These are phyloP conservation scores for Microplitis deprimator DNA, from an alignment of 2,888 invertebrate species.

Conservation along the genomic window DNA sequence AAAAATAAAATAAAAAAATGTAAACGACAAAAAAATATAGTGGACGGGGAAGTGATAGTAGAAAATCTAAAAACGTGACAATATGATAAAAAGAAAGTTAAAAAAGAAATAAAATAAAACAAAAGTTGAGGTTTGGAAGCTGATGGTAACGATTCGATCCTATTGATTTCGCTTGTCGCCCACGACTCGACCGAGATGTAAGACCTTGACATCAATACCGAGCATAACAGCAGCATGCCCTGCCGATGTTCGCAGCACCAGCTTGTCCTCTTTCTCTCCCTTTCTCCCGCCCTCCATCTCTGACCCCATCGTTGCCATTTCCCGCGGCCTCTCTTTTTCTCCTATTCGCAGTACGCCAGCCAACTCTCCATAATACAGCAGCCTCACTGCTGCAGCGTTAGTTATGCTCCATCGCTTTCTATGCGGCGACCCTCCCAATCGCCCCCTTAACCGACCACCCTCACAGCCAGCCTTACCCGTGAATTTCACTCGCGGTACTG, in stretches of 20 bases:
- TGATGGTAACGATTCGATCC: constrained; percentile 59
- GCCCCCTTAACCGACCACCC: constrained; percentile 15
- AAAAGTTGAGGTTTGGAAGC: background rate
- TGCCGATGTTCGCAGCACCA: constrained; percentile 19
- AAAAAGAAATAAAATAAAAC: background rate
- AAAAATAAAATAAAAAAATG: background rate
- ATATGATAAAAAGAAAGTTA: background rate
- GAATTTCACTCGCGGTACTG: constrained; percentile 31
- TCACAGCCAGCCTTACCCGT: constrained; percentile 23
- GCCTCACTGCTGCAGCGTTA: constrained; percentile 45
- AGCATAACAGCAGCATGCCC: constrained; percentile 61
- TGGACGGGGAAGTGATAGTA: background rate
- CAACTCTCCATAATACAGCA: constrained; percentile 28
- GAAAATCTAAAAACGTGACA: background rate
- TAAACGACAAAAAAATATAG: background rate
- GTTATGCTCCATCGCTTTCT: constrained; percentile 45
- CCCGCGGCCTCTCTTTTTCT: constrained; percentile 45
- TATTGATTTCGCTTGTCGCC: constrained; percentile 67
- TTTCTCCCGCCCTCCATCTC: constrained; percentile 45
- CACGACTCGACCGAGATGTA: constrained; percentile 65
- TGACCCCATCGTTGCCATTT: no score
- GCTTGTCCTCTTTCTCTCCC: constrained; percentile 57
- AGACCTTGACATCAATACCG: constrained; percentile 68
- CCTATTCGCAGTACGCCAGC: constrained; percentile 30
- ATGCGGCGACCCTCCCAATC: constrained; percentile 46